A percentile compares a stretch with the other conserved stretches of the same genome.
Conservation (phyloP, 2,113 vertebrate species). For the Corythornis madagascariensis region DNA sequence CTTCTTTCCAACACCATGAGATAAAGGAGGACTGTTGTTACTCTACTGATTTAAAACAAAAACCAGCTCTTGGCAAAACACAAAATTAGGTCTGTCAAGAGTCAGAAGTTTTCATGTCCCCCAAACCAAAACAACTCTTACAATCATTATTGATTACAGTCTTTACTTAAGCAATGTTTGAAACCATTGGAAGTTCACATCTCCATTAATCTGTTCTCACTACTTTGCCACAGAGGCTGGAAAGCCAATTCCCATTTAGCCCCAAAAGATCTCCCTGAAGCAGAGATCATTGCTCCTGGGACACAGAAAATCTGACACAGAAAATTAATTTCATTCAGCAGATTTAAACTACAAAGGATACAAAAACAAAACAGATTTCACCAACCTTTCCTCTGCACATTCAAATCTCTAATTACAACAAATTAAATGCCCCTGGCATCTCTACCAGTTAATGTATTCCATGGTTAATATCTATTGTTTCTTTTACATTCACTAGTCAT, state of each 20-base stretch:
- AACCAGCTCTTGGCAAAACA: background rate
- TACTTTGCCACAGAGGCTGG: background rate
- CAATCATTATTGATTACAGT: background rate
- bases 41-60: background rate
- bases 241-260: background rate
- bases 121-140: background rate
- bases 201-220: background rate
- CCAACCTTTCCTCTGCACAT: background rate
- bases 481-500: conserved; percentile 34
- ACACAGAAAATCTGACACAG: background rate
- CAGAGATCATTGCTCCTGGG: background rate
- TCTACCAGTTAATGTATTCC: conserved; percentile 32
- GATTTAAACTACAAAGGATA: background rate
- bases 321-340: background rate
- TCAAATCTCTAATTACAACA: background rate
- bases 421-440: background rate
- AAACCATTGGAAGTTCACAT: background rate
- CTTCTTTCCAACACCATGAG: background rate
- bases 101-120: background rate
- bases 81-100: background rate
- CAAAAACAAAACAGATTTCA: background rate
- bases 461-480: conserved; percentile 41
- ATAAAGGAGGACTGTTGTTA: background rate
- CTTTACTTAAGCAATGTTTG: background rate
- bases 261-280: background rate